These are phyloP conservation scores for Odontamblyopus lacepedii DNA, from an alignment of 2,797 vertebrate genomes.

Conservation along the genomic window DNA sequence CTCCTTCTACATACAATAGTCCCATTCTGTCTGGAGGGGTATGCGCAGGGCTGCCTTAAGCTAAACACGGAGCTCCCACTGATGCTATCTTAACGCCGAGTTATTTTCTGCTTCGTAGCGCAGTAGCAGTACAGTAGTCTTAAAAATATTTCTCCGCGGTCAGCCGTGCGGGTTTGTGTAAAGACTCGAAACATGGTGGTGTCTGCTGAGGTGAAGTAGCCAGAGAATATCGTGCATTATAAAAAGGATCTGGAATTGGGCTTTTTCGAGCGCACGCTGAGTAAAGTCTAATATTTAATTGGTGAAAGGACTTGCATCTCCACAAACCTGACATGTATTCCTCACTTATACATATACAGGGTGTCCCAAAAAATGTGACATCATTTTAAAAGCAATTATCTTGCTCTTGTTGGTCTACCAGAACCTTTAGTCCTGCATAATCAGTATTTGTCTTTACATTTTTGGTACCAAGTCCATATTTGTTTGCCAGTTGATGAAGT, in stretches of 20 bases:
- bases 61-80: constrained; percentile 4
- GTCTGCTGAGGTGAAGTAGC: background rate
- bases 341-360: no score
- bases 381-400: no score
- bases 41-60: constrained; percentile 19
- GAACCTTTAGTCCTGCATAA: no score
- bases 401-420: no score
- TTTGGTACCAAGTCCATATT: no score
- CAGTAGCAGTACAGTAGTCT: background rate
- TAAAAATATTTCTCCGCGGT: no score
- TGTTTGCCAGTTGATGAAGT: no score
- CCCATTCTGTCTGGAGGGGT: constrained; percentile 3
- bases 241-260: background rate
- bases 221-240: background rate
- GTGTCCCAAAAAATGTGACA: no score
- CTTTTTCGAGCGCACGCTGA: background rate
- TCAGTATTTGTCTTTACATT: no score
- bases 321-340: no score
- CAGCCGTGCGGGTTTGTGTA: constrained; percentile 5
- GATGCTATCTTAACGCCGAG: constrained; percentile 42
- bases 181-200: constrained; percentile 12
- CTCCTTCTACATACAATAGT: background rate
- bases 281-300: background rate
- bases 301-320: no score
- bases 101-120: constrained; percentile 32